A percentile compares a stretch with the other conserved stretches of the same genome.
Conservation (phyloP, 2,888 invertebrate species). For the Sepiola atlantica region DNA sequence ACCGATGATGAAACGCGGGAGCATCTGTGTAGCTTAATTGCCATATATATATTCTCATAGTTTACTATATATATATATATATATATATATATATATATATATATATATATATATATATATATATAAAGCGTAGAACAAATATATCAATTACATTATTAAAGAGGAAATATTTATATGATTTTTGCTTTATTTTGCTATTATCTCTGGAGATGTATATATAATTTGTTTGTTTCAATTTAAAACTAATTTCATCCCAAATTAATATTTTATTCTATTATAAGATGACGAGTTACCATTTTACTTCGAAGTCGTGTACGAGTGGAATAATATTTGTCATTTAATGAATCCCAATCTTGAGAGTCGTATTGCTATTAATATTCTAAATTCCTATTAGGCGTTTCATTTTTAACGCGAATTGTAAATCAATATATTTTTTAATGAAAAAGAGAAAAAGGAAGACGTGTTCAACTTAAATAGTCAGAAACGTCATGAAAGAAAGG, state of each 20-base stretch:
- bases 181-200: background rate
- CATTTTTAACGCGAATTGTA: background rate
- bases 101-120: too few relatives aligned
- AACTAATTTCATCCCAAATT: background rate
- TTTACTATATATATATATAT: too few relatives aligned
- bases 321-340: background rate
- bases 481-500: too few relatives aligned
- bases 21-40: too few relatives aligned
- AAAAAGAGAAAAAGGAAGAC: background rate
- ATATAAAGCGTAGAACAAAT: background rate
- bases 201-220: background rate
- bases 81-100: too few relatives aligned
- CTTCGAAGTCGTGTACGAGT: background rate
- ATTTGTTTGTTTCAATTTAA: slow-evolving; percentile 12
- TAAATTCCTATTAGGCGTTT: background rate
- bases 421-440: background rate
- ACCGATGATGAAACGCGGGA: too few relatives aligned
- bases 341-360: background rate
- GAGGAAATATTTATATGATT: background rate
- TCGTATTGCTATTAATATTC: slow-evolving; percentile 32
- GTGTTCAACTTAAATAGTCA: background rate
- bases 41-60: too few relatives aligned
- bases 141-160: background rate
- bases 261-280: too few relatives aligned
- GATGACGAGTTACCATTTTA: background rate